Percentiles rank a stretch among this genome's conserved stretches.
phyloP scores from a whole-genome alignment of 2,888 invertebrate genomes.

The Eupelmus urozonus region DNA sequence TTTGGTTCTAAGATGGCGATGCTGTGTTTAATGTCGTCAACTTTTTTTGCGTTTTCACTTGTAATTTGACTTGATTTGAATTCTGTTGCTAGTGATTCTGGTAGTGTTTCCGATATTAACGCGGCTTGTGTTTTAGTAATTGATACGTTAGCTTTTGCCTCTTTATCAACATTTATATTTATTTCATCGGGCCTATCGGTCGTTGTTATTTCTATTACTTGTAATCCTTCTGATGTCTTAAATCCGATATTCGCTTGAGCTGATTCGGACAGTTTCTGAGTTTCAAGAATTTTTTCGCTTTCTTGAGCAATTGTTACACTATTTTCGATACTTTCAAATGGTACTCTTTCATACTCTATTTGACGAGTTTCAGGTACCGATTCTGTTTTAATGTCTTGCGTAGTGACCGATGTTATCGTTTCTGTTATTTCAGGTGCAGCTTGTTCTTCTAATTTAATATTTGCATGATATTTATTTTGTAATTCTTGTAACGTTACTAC shows the following conservation, averaged over 20 bases:
- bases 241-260: constrained; percentile 70
- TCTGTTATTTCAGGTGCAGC: constrained; percentile 23
- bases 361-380: constrained; percentile 67
- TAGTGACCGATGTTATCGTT: constrained; percentile 1
- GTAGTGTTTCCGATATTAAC: constrained; percentile 72
- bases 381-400: constrained; percentile 9
- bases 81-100: constrained; percentile 68
- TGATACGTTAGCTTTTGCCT: constrained; percentile 77
- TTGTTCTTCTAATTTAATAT: constrained; percentile 25
- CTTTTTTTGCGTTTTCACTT: constrained; percentile 70
- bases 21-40: constrained; percentile 76
- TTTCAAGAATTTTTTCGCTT: constrained; percentile 66
- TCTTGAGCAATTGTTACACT: constrained; percentile 70
- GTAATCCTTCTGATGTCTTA: constrained; percentile 72
- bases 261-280: constrained; percentile 60
- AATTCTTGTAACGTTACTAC: constrained; percentile 68
- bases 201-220: constrained; percentile 75
- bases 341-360: constrained; percentile 74
- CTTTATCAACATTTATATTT: constrained; percentile 75
- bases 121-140: constrained; percentile 77
- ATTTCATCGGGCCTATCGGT: constrained; percentile 75
- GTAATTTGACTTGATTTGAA: constrained; percentile 67
- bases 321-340: constrained; percentile 76
- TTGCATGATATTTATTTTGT: constrained; percentile 28
- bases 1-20: constrained; percentile 78